Evolutionary conservation across 1,140 invertebrate genomes (phyloP), one percentile per base, ranked within the genome.

Genomic region (Saccostrea cuccullata): DNA sequence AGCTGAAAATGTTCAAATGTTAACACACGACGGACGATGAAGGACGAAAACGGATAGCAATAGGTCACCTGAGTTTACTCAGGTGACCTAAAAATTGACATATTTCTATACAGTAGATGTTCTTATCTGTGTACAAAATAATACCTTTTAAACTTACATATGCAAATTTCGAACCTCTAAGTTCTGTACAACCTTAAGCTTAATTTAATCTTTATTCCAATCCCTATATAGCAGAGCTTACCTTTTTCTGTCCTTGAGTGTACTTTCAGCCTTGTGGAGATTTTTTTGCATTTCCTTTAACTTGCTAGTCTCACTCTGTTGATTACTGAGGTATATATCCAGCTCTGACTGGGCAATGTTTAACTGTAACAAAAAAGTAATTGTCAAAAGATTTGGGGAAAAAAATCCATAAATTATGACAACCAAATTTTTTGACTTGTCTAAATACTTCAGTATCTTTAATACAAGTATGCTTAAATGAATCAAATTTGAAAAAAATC

Each of bases 301-400:
- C 92, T 97, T 98, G 11, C 96, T 95, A 86, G 96, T 96, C 93
- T 98, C 98, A 0, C 96, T 97, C 67, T 96, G 95, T 93, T 98
- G 97, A 56, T 96, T 97, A 82, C 97, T 97, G 47, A 97, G 95
- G 87, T 97, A 98, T 30, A 98, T 96, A 93, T 98, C 97, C 6
- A 98, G 94, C 93, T 98, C 97, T 0, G 97, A 97, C 92, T 98
- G 96, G 0, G 97, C 97, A 23, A 99, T 94, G 90, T 97, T 96
- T 87, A 96, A 96, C 92, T 96, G 93, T 95, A 95, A 87, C 26
- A 73, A 58, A 55, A 87, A 60, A 23, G 26, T 17, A 1, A 36
- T 36, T 47, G 47, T 47, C 5, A 5, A 82, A 30, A 47, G 30
- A 36, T 36, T 36, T 2, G 2, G 30, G 30, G 30, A 36, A 36